Evolutionary conservation across 2,113 vertebrate species (phyloP).

Genomic region (Phrynosoma platyrhinos): DNA sequence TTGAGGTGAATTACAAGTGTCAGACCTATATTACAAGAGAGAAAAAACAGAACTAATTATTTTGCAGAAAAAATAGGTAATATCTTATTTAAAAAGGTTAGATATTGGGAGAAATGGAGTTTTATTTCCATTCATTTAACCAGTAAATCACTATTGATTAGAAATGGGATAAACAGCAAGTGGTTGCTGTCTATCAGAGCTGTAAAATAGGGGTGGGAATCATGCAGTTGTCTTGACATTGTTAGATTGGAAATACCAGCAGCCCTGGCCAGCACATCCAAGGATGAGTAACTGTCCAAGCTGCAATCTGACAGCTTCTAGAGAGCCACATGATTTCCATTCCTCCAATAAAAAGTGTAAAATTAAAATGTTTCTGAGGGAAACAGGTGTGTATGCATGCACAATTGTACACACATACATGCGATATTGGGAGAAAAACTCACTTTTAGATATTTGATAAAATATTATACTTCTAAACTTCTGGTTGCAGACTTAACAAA

Average conservation of each 20-base stretch:
- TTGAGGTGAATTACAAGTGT: background rate
- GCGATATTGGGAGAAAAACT: background rate
- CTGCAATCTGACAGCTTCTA: no score
- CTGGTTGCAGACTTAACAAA: background rate
- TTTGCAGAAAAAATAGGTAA: constrained; percentile 18
- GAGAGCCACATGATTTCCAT: no score
- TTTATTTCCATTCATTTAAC: background rate
- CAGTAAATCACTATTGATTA: background rate
- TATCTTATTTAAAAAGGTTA: background rate
- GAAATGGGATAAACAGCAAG: background rate
- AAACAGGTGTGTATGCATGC: no score
- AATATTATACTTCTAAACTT: background rate
- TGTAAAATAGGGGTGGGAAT: background rate
- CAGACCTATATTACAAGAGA: background rate
- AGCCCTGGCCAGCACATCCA: no score
- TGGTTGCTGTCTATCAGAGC: background rate
- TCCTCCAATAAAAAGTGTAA: background rate
- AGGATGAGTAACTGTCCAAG: no score
- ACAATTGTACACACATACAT: no score
- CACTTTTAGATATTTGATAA: background rate
- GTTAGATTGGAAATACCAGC: no score
- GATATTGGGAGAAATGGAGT: background rate
- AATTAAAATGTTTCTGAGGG: background rate
- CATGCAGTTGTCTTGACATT: background rate
- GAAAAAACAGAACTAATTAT: background rate